Conservation (phyloP, 2,113 vertebrate species). For the Phylloscopus whistleri region DNA sequence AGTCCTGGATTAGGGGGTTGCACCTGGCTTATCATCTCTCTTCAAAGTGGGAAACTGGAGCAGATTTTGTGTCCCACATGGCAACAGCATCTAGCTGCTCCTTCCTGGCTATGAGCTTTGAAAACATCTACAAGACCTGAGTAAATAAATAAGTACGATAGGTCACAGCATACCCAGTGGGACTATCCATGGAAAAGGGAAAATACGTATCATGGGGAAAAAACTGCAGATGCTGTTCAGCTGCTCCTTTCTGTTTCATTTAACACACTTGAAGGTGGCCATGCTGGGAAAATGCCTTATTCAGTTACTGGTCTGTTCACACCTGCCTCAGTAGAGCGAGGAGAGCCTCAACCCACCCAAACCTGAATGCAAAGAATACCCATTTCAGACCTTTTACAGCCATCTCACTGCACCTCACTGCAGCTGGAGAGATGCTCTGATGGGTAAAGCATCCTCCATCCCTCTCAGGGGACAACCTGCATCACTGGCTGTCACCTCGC, state of each 20-base stretch:
- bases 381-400: not conserved
- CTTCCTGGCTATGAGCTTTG: constrained; percentile 22
- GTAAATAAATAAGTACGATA: constrained; percentile 54
- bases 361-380: not conserved
- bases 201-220: not conserved
- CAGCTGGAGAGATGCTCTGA: not conserved
- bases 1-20: not conserved
- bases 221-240: constrained; percentile 48
- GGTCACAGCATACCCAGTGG: not conserved
- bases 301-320: not conserved
- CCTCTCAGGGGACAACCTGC: not conserved
- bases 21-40: not conserved
- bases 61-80: not conserved
- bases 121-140: constrained; percentile 21
- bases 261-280: not conserved
- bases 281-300: not conserved
- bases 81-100: not conserved
- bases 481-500: rapidly evolving
- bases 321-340: not conserved
- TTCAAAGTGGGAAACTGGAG: not conserved
- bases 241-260: constrained; percentile 60
- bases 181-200: constrained; percentile 33
- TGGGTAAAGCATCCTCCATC: not conserved
- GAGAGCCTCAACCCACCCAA: not conserved
- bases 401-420: not conserved